phyloP scores from a whole-genome alignment of 2,797 vertebrate species.

The Paramormyrops hopkinsi region DNA sequence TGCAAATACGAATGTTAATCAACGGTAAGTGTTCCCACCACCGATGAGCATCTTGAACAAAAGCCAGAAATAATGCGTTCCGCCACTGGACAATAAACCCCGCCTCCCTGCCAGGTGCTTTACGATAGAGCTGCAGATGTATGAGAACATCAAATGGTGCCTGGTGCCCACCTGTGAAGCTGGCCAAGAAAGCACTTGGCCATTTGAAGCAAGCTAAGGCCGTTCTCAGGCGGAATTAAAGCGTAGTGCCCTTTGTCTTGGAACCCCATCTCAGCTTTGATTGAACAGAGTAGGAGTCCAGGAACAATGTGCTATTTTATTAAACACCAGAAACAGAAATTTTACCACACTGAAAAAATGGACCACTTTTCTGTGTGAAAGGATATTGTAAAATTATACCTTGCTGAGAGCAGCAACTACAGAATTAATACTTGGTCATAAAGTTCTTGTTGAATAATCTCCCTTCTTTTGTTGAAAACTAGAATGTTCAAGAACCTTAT shows the following conservation, averaged over 20 bases:
- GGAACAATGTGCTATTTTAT: neutral
- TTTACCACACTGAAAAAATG: neutral
- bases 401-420: neutral
- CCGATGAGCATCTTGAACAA: conserved; percentile 49
- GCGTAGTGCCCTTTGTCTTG: conserved; percentile 32
- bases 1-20: conserved; percentile 44
- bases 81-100: conserved; percentile 43
- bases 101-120: conserved; percentile 40
- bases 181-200: conserved; percentile 52
- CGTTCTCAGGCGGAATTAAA: conserved; percentile 32
- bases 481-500: neutral
- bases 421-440: neutral
- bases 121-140: conserved; percentile 52
- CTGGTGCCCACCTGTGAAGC: conserved; percentile 36
- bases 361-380: neutral
- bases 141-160: conserved; percentile 49
- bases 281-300: conserved; percentile 6
- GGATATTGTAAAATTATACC: neutral
- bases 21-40: conserved; percentile 43
- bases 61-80: conserved; percentile 48
- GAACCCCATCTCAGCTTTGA: conserved; percentile 22
- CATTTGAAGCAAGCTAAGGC: conserved; percentile 35
- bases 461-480: neutral
- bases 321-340: neutral
- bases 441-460: neutral